Base-by-base conservation (phyloP, 2,888 invertebrate species). In the Scrobipalpa costella region DNA sequence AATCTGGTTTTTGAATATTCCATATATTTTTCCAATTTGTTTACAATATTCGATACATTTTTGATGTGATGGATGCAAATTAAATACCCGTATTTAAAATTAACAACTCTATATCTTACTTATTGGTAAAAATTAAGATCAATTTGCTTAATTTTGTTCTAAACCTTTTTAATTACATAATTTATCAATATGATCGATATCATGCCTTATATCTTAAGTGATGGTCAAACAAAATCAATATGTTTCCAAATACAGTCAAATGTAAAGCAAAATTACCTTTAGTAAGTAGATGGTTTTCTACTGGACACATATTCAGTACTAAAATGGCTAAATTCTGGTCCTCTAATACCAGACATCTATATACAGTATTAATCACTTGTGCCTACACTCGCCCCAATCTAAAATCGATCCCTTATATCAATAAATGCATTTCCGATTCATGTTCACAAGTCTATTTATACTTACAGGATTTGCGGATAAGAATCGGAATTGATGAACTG, bases 11-110 rank as follows among this genome's bases (percentile, higher is more conserved):
- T 40, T 40, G 13, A 40, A 40, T 40, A 40, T 13, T 40, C 38
- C 40, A 40, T 40, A n/a, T 40, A 49, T 19, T 49, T 7, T 9
- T 49, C 9, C 17, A 49, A 47, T 33, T 59, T n/a, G n/a, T 47
- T 27, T 21, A 59, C 40, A 44, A 59, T 47, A 59, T n/a, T 44
- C 19, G 11, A 59, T 13, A 59, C 9, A 36, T 19, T 17, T 11
- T 6, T 13, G 58, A 34, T 55, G 21, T n/a, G 27, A 55, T 40
- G 8, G n/a, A 47, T 47, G 13, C 27, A 19, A 27, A 62, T 38
- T n/a, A 38, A 62, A 61, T 50, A 50, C 61, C 61, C 49, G 50
- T 50, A 61, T 50, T 50, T 61, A 34, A 50, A 50, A 50, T 57
- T 34, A 57, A 36, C 13, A 17, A 40, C 15, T 44, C 40, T 59